Base-by-base conservation (phyloP, 23 tunicate genomes). In the Phallusia fumigata region DNA sequence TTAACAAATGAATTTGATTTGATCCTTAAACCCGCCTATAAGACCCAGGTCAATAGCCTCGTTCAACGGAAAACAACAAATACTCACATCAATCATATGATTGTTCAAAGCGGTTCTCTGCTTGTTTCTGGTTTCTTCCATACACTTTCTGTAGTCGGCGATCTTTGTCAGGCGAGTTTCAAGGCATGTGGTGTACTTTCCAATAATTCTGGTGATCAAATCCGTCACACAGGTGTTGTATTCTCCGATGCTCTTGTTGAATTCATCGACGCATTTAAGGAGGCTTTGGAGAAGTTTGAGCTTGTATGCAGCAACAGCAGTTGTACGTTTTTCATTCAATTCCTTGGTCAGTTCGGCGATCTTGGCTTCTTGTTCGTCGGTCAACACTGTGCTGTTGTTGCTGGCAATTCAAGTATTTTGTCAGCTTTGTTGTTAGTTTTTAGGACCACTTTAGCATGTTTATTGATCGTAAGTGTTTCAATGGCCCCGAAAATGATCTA, bases 361-460 rank as follows among this genome's bases (percentile, higher is more conserved):
- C 44, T 74, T 74, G 78, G 78, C 78, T 35, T 74, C 78, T 31
- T 74, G 78, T 74, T 74, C 78, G 22, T 33, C 31, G n/a, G 78
- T 74, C 78, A 74, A 31, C 33, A 33, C 78, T 33, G 33, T 19
- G 78, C 44, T 74, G 78, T 74, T 74, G 78, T 74, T 74, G 34
- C 78, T 74, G 78, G n/a, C 12, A 33, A 74, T 3, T 19, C 12
- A 31, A 33, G 10, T 40, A 10, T 40, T 40, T 40, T 40, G 47
- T 40, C 47, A 40, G 47, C 47, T 40, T 40, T 40, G 5, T 10
- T 40, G 47, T 40, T 5, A 40, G 8, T 3, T 3, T 3, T 40
- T 40, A 40, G 47, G 10, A 5, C 10, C 5, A 40, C 8, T 40
- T 40, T 40, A 40, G 47, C 10, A 10, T 5, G 8, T 40, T 40